Evolutionary conservation across 2,797 vertebrate species (phyloP).

Genomic region (Simalia tracyae): DNA sequence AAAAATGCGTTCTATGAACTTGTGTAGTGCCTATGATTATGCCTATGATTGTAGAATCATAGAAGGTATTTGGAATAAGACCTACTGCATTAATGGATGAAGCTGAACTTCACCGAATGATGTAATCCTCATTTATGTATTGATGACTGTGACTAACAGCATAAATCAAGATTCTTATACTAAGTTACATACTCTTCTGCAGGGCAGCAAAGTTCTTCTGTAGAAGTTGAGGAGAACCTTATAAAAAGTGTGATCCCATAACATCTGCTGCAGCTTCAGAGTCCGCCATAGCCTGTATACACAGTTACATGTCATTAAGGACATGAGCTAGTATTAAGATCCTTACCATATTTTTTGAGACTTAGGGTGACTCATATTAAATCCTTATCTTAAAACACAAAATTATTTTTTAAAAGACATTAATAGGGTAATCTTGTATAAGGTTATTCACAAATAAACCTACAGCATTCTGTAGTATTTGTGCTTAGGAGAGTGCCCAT

Average conservation of each 20-base stretch:
- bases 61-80: not conserved
- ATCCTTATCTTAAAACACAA: not conserved
- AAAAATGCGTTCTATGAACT: not conserved
- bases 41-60: not conserved
- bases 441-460: not conserved
- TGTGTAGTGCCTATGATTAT: not conserved
- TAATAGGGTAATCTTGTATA: not conserved
- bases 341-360: not conserved
- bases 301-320: not conserved
- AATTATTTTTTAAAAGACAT: not conserved
- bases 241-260: constrained; percentile 10
- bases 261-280: constrained; percentile 42
- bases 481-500: not conserved
- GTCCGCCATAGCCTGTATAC: not conserved
- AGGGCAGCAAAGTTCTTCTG: constrained; percentile 44
- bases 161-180: constrained; percentile 50
- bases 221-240: constrained; percentile 38
- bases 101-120: constrained; percentile 55
- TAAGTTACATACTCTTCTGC: constrained; percentile 50
- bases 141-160: constrained; percentile 39
- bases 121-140: constrained; percentile 32
- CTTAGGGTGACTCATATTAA: not conserved
- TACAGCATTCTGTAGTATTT: not conserved
- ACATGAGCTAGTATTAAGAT: not conserved
- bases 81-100: not conserved